Evolutionary conservation across 2,797 vertebrate species (phyloP).

Genomic region (Aeoliscus strigatus): DNA sequence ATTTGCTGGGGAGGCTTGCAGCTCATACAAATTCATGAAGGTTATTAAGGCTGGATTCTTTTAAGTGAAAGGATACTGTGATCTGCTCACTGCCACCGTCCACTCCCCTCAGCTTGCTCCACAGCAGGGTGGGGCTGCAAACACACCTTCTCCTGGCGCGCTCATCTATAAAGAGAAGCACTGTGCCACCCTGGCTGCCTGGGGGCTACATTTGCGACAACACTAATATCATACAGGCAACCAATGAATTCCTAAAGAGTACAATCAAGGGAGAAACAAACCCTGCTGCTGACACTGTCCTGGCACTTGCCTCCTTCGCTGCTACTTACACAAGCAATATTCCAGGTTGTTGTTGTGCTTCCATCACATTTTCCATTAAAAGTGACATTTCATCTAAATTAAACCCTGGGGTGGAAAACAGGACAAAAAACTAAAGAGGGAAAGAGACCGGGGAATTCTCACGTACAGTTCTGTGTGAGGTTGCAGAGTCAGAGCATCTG

Average conservation of each 20-base stretch:
- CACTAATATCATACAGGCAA: conserved; percentile 68
- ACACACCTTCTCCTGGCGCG: conserved; percentile 35
- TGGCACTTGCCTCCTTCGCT: conserved; percentile 53
- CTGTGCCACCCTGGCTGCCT: conserved; percentile 43
- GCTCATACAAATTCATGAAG: conserved; percentile 44
- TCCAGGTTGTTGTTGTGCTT: conserved; percentile 73
- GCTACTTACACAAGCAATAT: conserved; percentile 65
- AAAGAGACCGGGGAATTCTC: conserved; percentile 60
- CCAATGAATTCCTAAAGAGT: conserved; percentile 69
- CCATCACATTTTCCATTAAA: conserved; percentile 85
- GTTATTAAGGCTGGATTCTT: conserved; percentile 43
- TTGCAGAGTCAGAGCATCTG: conserved; percentile 1
- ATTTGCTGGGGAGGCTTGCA: conserved; percentile 23
- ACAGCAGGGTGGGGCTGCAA: conserved; percentile 23
- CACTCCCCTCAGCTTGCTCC: conserved; percentile 38
- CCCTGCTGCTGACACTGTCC: conserved; percentile 43
- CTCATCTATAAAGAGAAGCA: conserved; percentile 54
- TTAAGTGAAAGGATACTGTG: conserved; percentile 23
- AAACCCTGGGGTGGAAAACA: conserved; percentile 74
- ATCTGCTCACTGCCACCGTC: conserved; percentile 15
- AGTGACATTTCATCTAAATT: conserved; percentile 87
- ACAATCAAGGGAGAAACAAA: conserved; percentile 65
- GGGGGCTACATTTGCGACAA: conserved; percentile 60
- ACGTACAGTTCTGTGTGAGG: conserved; percentile 4
- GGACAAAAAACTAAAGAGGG: conserved; percentile 62